Evolutionary conservation across 2,797 vertebrate species (phyloP).

Genomic region (Rhinoraja longicauda): DNA sequence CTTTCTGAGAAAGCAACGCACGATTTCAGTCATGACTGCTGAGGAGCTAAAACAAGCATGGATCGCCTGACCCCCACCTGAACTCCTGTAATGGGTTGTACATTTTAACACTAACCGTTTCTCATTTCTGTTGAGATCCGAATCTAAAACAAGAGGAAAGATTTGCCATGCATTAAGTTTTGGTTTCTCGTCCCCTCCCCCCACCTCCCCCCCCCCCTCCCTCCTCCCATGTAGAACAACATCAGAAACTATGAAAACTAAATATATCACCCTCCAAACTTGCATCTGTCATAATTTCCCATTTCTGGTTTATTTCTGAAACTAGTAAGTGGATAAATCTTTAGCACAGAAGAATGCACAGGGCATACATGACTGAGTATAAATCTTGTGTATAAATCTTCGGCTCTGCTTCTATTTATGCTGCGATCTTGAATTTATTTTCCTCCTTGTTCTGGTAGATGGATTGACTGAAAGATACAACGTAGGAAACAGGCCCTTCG

Average conservation of each 20-base stretch:
- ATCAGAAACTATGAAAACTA: background rate
- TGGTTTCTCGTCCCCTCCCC: background rate
- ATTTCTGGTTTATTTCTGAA: background rate
- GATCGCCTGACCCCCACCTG: background rate
- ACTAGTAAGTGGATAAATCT: background rate
- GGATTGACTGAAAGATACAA: too few relatives aligned
- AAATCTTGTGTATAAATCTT: background rate
- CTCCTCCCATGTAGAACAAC: too few relatives aligned
- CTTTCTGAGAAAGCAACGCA: background rate
- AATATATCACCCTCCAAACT: background rate
- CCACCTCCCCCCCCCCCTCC: too few relatives aligned
- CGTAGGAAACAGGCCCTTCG: too few relatives aligned
- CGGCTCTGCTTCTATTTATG: background rate
- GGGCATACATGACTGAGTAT: background rate
- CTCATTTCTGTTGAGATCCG: background rate
- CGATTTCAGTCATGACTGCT: too few relatives aligned
- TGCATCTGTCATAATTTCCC: slow-evolving; percentile 9
- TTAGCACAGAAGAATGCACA: background rate
- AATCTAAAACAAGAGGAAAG: background rate
- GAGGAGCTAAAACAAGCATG: background rate
- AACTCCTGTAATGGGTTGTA: background rate
- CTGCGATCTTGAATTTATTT: background rate
- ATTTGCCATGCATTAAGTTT: background rate
- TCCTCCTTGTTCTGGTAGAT: background rate
- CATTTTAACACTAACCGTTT: background rate